phyloP scores from a whole-genome alignment of 2,888 invertebrate species.

The Drosophila meridiana region DNA sequence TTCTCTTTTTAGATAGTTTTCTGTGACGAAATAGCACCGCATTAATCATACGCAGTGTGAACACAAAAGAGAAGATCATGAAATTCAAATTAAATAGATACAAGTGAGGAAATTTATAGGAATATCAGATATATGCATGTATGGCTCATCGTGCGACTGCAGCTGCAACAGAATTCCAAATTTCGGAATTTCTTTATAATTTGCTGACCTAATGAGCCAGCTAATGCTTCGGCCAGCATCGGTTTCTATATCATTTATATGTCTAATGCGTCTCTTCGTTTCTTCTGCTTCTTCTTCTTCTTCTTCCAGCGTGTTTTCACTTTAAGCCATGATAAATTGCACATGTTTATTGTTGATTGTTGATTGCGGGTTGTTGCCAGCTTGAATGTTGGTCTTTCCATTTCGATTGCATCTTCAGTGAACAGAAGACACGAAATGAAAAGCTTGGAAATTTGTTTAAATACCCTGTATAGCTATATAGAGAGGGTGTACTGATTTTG shows the following conservation, averaged over 20 bases:
- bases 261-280: constrained; percentile 24
- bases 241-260: constrained; percentile 35
- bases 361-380: constrained; percentile 28
- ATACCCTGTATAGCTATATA: not conserved
- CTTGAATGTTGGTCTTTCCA: constrained; percentile 47
- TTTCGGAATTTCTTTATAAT: constrained; percentile 51
- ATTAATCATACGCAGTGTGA: constrained; percentile 68
- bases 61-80: not conserved
- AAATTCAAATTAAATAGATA: not conserved
- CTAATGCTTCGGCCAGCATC: constrained; percentile 44
- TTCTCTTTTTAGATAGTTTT: constrained; percentile 2
- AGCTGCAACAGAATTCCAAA: constrained; percentile 31
- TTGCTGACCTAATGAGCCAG: constrained; percentile 65
- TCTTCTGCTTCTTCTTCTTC: constrained; percentile 20
- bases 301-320: constrained; percentile 61
- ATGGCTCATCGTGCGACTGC: constrained; percentile 30
- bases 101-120: constrained; percentile 1
- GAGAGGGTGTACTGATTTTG: not conserved
- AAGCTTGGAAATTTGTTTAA: constrained; percentile 4
- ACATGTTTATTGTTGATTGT: constrained; percentile 49
- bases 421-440: constrained; percentile 12
- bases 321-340: constrained; percentile 72
- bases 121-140: constrained; percentile 7
- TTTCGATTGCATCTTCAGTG: constrained; percentile 61
- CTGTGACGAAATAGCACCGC: constrained; percentile 39